Percentiles rank a stretch among this genome's conserved stretches.
Conservation (phyloP, 92 coral and sea anemone genomes). For the Epizoanthus ramosus region DNA sequence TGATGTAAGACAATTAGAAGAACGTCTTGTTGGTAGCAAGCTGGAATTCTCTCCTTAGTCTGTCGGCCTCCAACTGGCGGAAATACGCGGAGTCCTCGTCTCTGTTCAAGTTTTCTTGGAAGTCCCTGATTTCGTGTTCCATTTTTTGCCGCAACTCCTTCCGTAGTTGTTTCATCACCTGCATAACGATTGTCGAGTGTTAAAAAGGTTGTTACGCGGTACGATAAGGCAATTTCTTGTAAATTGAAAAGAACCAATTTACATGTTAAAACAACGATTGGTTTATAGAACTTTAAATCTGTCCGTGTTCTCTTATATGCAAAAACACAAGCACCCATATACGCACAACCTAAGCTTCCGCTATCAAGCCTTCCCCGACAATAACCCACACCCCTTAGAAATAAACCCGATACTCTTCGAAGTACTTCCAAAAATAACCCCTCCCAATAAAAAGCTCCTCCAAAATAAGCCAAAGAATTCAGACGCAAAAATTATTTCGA, state of each 20-base stretch:
- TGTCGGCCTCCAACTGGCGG: constrained; percentile 95
- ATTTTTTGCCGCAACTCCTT: constrained; percentile 88
- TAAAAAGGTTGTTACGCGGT: too few relatives aligned
- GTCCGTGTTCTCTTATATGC: background rate
- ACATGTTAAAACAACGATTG: too few relatives aligned
- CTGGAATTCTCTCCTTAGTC: constrained; percentile 87
- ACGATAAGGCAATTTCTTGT: too few relatives aligned
- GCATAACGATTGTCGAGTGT: background rate
- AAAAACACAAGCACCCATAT: background rate
- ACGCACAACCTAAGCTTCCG: background rate
- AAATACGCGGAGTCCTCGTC: constrained; percentile 98
- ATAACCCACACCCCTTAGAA: too few relatives aligned
- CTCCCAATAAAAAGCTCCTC: too few relatives aligned
- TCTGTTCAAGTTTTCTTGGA: constrained; percentile 92
- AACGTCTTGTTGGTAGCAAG: constrained; percentile 77
- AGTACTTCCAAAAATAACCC: too few relatives aligned
- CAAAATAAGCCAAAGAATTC: too few relatives aligned
- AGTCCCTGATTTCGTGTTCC: constrained; percentile 80
- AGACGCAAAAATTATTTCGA: too few relatives aligned
- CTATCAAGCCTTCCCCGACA: too few relatives aligned
- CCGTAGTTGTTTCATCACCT: constrained; percentile 96
- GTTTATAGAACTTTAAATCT: too few relatives aligned
- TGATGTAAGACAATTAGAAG: constrained; percentile 24
- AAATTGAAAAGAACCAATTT: too few relatives aligned
- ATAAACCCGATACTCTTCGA: too few relatives aligned